Evolutionary conservation across 2,888 invertebrate genomes (phyloP).

Genomic region (Spisula subtruncata): DNA sequence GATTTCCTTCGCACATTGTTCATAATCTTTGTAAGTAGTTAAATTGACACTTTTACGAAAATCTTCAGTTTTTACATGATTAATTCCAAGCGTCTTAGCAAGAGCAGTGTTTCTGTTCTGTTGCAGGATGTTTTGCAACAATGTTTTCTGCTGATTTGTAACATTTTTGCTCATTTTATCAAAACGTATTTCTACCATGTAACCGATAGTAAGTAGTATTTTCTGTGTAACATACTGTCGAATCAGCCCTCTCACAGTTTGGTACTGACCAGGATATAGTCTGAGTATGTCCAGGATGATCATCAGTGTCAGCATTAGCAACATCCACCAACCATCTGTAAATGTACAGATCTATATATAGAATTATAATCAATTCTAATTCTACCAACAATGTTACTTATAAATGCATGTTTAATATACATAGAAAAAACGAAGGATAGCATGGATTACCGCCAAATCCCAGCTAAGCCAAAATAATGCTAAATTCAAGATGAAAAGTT

Average conservation of each 20-base stretch:
- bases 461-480: no score
- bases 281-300: conserved; percentile 46
- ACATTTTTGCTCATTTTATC: conserved; percentile 45
- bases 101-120: conserved; percentile 59
- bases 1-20: conserved; percentile 40
- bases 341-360: no score
- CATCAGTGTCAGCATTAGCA: background rate
- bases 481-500: no score
- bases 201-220: conserved; percentile 45
- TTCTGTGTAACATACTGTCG: conserved; percentile 54
- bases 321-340: conserved; percentile 11
- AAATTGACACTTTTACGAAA: conserved; percentile 47
- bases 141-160: conserved; percentile 47
- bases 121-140: conserved; percentile 49
- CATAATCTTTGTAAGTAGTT: conserved; percentile 63
- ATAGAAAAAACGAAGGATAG: background rate
- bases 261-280: conserved; percentile 46
- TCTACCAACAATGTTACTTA: no score
- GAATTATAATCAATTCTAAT: no score
- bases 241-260: conserved; percentile 20
- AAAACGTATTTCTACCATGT: conserved; percentile 43
- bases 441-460: no score
- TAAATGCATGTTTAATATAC: no score
- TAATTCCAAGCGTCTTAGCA: conserved; percentile 35
- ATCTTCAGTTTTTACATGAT: conserved; percentile 25